A percentile compares a stretch with the other conserved stretches of the same genome.
These are phyloP conservation scores for Dendrophyllia cribrosa DNA, from an alignment of 64 coral and sea anemone genomes.

Conservation along the genomic window DNA sequence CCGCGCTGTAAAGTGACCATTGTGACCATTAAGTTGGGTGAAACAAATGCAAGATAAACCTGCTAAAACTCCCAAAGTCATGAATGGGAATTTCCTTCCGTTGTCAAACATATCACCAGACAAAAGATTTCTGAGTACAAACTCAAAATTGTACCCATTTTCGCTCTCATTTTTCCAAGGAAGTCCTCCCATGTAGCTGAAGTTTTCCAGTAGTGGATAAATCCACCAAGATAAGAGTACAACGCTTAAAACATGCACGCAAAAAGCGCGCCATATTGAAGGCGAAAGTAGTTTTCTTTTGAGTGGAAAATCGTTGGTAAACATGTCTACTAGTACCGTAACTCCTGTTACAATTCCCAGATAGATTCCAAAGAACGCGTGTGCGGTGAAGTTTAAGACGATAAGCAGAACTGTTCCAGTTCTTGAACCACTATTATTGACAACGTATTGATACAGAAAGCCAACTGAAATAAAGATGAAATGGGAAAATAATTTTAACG, in stretches of 20 bases:
- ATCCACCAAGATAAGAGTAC: slow-evolving; percentile 77
- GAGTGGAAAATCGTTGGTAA: neutral
- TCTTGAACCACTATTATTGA: slow-evolving; percentile 45
- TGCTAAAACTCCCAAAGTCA: slow-evolving; percentile 54
- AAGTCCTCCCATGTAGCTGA: slow-evolving; percentile 74
- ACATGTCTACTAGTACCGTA: slow-evolving; percentile 41
- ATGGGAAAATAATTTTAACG: neutral
- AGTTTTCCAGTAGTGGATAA: slow-evolving; percentile 50
- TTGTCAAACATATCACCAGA: slow-evolving; percentile 77
- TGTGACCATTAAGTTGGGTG: neutral
- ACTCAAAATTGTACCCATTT: slow-evolving; percentile 52
- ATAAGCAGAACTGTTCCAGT: slow-evolving; percentile 41
- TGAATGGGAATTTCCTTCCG: slow-evolving; percentile 65
- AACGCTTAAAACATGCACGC: slow-evolving; percentile 47
- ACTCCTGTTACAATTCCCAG: slow-evolving; percentile 40
- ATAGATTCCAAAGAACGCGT: slow-evolving; percentile 81
- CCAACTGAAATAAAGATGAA: slow-evolving; percentile 69
- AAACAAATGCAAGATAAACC: slow-evolving; percentile 47
- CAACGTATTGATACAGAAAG: slow-evolving; percentile 52
- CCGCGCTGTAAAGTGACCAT: neutral
- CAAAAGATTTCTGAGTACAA: slow-evolving; percentile 64
- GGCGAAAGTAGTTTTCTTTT: neutral
- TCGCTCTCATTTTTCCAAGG: slow-evolving; percentile 80
- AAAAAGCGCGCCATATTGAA: slow-evolving; percentile 32
- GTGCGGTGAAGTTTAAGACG: slow-evolving; percentile 68